Evolutionary conservation across 1,140 invertebrate species (phyloP), one percentile per base, ranked within the genome.

Genomic region (Bicyclus anynana): DNA sequence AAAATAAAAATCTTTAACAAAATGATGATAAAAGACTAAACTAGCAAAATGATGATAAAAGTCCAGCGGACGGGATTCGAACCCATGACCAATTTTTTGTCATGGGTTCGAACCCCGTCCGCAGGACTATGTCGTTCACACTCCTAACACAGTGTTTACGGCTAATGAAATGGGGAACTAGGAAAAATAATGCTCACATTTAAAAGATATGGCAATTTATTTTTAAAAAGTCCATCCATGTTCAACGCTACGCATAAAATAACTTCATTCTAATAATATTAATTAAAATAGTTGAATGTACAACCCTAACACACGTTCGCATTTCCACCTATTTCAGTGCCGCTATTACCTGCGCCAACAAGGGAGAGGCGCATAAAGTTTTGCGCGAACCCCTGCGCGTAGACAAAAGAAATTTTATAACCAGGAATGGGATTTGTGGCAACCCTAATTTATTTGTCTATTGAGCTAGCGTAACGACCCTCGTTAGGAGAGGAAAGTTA

Each of bases 361-460:
- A 44, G 42, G 42, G 42, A 44, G 6, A 44, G 16, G 20, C 20
- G 5, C 14, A 21, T 44, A 44, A 44, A 44, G 42, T 21, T 44
- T 10, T 2, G 42, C 14, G 42, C 20, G 42, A 44, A 10, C 3
- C 14, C n/a, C n/a, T n/a, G n/a, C n/a, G n/a, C 42, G 42, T 44
- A 44, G 42, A 44, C 42, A 21, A 44, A 44, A 44, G 42, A 21
- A 23, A 44, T 44, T 44, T 44, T 44, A 20, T 44, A 44, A 44
- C 42, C 42, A 5, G 18, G 42, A 21, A n/a, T 44, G n/a, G 42
- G 10, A 44, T 44, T 44, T 21, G 42, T n/a, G 42, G 17, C 17
- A 20, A 12, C 20, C 42, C 42, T 44, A 44, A 44, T 44, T 44
- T 44, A 44, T 6, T 44, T 44, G 42, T 23, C 20, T 44, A 44